phyloP scores from a whole-genome alignment of 2,113 vertebrate species.

The Pavo muticus region DNA sequence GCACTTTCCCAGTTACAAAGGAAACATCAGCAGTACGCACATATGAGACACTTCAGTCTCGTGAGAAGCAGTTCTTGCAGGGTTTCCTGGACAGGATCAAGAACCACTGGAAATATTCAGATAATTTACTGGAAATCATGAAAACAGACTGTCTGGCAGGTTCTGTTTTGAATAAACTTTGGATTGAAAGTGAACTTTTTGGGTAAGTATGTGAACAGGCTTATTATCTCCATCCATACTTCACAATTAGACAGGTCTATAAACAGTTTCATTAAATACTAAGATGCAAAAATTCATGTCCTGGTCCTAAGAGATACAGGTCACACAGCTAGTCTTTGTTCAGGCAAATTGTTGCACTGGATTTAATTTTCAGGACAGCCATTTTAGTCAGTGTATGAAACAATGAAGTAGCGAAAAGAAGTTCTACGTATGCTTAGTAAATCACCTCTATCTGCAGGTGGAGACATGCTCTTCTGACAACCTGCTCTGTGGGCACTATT shows the following conservation, averaged over 20 bases:
- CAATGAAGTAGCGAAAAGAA: neutral
- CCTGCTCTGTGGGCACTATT: accelerated
- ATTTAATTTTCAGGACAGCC: neutral
- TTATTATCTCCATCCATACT: neutral
- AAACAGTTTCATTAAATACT: neutral
- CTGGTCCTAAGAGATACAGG: neutral
- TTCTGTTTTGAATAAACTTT: neutral
- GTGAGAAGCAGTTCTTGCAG: neutral
- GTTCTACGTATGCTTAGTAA: neutral
- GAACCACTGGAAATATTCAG: neutral
- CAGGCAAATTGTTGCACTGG: neutral
- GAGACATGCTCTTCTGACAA: neutral
- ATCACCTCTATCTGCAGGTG: neutral
- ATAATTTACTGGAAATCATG: neutral
- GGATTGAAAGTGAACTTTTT: neutral
- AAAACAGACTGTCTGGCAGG: neutral
- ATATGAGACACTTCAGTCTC: neutral
- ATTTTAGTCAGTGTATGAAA: neutral
- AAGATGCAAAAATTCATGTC: neutral
- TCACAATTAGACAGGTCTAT: neutral
- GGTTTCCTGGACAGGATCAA: neutral
- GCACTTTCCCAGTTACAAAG: neutral
- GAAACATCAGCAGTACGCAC: neutral
- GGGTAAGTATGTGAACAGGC: neutral
- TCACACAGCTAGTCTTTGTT: neutral